Percentiles rank a stretch among this genome's conserved stretches.
Conservation (phyloP, 2,888 invertebrate genomes). For the Pasiphila rectangulata region DNA sequence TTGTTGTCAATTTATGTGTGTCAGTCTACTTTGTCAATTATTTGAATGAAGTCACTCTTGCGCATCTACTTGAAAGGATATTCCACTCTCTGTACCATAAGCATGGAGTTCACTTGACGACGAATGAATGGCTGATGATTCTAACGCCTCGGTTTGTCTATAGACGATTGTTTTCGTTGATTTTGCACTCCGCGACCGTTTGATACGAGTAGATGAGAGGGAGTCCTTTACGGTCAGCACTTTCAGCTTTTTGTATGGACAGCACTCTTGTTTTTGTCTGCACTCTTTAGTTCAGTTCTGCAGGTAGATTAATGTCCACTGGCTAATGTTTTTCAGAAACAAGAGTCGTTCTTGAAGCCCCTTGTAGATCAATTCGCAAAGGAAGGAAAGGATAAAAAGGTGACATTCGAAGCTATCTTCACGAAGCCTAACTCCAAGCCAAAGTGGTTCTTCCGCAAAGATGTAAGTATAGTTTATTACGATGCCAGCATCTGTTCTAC, state of each 20-base stretch:
- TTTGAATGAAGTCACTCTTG: conserved; percentile 46
- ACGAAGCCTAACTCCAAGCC: conserved; percentile 97
- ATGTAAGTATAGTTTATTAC: conserved; percentile 86
- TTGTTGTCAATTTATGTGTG: conserved; percentile 37
- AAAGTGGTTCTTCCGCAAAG: conserved; percentile 95
- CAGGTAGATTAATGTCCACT: conserved; percentile 51
- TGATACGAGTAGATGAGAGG: conserved; percentile 52
- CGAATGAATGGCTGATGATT: conserved; percentile 65
- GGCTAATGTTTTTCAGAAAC: conserved; percentile 85
- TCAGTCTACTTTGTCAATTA: conserved; percentile 29
- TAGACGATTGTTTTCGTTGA: conserved; percentile 57
- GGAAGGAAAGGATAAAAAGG: conserved; percentile 98
- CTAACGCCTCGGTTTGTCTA: conserved; percentile 71
- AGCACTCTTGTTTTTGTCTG: conserved; percentile 72
- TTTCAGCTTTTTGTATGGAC: conserved; percentile 68
- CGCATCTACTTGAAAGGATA: conserved; percentile 53
- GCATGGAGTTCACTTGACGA: conserved; percentile 70
- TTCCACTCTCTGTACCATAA: conserved; percentile 73
- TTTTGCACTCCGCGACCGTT: conserved; percentile 61
- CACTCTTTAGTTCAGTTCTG: conserved; percentile 38
- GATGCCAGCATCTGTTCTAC: background rate
- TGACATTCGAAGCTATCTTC: conserved; percentile 95
- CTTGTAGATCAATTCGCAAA: conserved; percentile 96
- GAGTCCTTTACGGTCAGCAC: conserved; percentile 65
- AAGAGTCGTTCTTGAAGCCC: conserved; percentile 95